Percentiles rank a stretch among this genome's conserved stretches.
These are phyloP conservation scores for Pelusios castaneus DNA, from an alignment of 2,113 vertebrate genomes.

Conservation along the genomic window DNA sequence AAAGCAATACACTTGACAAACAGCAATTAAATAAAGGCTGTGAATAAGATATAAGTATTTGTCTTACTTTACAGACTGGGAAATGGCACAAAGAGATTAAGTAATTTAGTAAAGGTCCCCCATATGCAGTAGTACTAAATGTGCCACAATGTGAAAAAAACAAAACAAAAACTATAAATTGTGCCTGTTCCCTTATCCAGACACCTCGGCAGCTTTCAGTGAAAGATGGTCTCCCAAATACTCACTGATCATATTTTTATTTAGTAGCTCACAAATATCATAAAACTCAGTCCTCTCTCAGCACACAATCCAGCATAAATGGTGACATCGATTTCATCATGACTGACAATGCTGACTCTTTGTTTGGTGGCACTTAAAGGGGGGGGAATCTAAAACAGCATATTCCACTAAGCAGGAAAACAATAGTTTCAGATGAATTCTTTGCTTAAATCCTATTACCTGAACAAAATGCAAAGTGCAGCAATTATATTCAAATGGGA, in stretches of 20 bases:
- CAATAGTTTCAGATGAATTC: neutral
- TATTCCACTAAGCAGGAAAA: slow-evolving; percentile 6
- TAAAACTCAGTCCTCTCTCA: neutral
- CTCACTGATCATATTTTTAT: accelerated
- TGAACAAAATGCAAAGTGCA: slow-evolving; percentile 58
- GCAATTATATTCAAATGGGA: slow-evolving; percentile 56
- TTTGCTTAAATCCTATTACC: slow-evolving; percentile 13
- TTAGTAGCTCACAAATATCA: neutral
- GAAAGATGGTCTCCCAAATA: neutral
- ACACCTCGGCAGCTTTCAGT: neutral
- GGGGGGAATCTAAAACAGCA: neutral
- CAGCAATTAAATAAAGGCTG: neutral
- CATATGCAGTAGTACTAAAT: neutral
- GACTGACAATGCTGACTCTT: neutral
- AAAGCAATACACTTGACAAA: neutral
- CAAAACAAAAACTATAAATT: too few relatives aligned
- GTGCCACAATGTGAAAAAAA: neutral
- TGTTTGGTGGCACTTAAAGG: neutral
- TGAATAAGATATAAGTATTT: too few relatives aligned
- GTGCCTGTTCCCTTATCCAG: neutral
- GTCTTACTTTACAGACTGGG: neutral
- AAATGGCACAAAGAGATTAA: neutral
- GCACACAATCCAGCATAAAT: neutral
- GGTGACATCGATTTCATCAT: neutral
- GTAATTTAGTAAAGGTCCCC: neutral